Conservation (phyloP, 2,113 vertebrate genomes). For the Gnathonemus longibarbis region DNA sequence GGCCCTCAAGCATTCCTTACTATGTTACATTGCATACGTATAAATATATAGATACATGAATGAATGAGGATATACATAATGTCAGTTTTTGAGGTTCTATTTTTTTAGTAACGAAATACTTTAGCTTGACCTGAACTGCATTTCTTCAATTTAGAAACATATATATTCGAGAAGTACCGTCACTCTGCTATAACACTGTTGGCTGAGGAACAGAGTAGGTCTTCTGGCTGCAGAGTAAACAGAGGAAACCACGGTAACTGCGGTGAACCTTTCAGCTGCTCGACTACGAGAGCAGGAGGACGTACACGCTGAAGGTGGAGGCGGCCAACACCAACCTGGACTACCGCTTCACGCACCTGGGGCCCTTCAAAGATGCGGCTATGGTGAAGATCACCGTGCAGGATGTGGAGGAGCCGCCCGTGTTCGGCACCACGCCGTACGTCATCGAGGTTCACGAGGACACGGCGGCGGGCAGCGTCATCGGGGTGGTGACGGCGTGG, state of each 20-base stretch:
- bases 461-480: slow-evolving; percentile 75
- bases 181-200: background rate
- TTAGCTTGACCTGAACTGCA: background rate
- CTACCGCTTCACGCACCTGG: slow-evolving; percentile 73
- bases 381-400: slow-evolving; percentile 79
- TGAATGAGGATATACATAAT: background rate
- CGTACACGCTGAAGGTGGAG: slow-evolving; percentile 81
- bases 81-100: background rate
- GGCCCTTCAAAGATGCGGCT: slow-evolving; percentile 86
- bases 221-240: background rate
- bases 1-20: background rate
- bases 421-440: slow-evolving; percentile 77
- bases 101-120: background rate
- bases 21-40: background rate
- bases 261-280: slow-evolving; percentile 58
- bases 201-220: background rate
- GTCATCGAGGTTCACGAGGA: slow-evolving; percentile 93
- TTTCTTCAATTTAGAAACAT: background rate
- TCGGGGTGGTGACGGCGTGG: slow-evolving; percentile 80
- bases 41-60: background rate
- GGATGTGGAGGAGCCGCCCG: slow-evolving; percentile 83
- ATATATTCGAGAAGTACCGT: background rate
- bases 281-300: slow-evolving; percentile 86
- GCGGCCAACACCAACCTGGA: slow-evolving; percentile 83
- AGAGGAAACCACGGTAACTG: background rate